Percentiles rank a stretch among this genome's conserved stretches.
phyloP scores from a whole-genome alignment of 2,888 invertebrate genomes.

The Himalopsyche kuldschensis region DNA sequence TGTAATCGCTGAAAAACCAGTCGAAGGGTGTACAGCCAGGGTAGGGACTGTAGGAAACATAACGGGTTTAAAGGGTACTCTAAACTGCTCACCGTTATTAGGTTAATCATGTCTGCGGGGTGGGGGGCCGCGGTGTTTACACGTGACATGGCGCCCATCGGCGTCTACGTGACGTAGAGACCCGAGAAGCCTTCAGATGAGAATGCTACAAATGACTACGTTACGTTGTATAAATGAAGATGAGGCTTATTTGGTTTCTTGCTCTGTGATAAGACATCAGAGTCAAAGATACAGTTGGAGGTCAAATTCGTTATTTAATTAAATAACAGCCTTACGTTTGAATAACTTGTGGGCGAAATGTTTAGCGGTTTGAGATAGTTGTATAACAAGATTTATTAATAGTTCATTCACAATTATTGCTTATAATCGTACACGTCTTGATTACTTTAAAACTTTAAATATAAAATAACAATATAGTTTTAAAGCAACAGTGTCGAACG shows the following conservation, averaged over 20 bases:
- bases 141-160: background rate
- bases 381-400: background rate
- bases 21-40: background rate
- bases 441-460: too few relatives aligned
- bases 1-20: background rate
- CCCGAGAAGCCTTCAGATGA: background rate
- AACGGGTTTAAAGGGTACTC: conserved; percentile 19
- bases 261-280: background rate
- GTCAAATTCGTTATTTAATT: background rate
- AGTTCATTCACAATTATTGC: background rate
- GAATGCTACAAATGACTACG: background rate
- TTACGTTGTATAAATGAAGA: background rate
- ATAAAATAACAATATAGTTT: too few relatives aligned
- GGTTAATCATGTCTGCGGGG: conserved; percentile 17
- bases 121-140: conserved; percentile 5
- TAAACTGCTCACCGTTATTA: conserved; percentile 21
- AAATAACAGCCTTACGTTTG: background rate
- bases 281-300: background rate
- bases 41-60: background rate
- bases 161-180: background rate
- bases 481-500: too few relatives aligned
- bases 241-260: background rate
- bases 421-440: too few relatives aligned
- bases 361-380: background rate
- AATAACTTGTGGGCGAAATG: background rate